Base-by-base conservation (phyloP, 1,140 invertebrate species). In the Zaprionus camerounensis region DNA sequence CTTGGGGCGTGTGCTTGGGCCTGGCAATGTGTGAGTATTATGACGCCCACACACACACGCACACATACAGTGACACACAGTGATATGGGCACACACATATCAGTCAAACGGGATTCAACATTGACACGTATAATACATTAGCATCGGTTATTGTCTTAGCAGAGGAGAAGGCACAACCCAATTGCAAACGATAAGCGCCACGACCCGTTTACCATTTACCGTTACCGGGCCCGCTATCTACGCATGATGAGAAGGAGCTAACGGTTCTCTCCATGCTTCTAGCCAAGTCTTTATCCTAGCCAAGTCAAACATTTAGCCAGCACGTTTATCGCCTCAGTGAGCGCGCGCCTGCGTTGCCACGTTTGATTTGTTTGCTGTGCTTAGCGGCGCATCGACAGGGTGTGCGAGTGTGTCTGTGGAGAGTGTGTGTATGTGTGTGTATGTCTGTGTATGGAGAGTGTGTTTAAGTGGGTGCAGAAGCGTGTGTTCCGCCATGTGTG, bases 41-140 rank as follows among this genome's bases (percentile, higher is more conserved):
- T 58, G 41, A 56, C 46, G 36, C 66, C 31, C 36, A 53, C 17
- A 44, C 55, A 34, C 56, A 63, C 28, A n/a, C 65, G n/a, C 24
- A 24, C 31, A 38, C 22, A 76, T 5, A 20, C 41, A 65, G 3
- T 4, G 24, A 5, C 24, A 20, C 34, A 26, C 34, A 49, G 49
- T 63, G 36, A 34, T 24, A 49, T 58, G 59, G 20, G 51, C 46
- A 53, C 72, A 64, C 67, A 76, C 68, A 81, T 73, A 87, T 87
- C 83, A 83, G 73, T 88, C 83, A 83, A 81, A 87, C 38, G 68
- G 71, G 72, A 77, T 80, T 77, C 78, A 80, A 82, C 71, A 87
- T 83, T 83, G 84, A 88, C 84, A 88, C 84, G 80, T 78, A 78
- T 78, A 83, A 79, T 66, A 83, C 84, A 88, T 83, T 87, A 83